Base-by-base conservation (phyloP, 1,140 invertebrate species). In the Octopus bimaculoides region DNA sequence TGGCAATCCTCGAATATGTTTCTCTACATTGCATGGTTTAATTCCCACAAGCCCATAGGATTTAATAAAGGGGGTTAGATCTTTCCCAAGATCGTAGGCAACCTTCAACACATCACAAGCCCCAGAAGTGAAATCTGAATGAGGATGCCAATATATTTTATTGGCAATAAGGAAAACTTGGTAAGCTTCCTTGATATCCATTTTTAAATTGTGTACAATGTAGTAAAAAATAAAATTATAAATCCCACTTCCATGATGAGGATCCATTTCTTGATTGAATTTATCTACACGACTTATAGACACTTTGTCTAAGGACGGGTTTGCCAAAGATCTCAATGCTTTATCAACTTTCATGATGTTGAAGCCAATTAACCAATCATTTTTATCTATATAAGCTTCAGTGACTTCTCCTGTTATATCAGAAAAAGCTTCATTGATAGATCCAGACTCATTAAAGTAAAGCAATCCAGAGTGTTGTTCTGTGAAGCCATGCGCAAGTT, bases 341-440 rank as follows among this genome's bases (percentile, higher is more conserved):
- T n/a, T 3, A 1, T 14, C 3, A 12, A 20, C 74, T 75, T 84
- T 85, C 53, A 76, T 78, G 12, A 84, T 76, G 12, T 79, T 71
- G 14, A 77, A 26, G 4, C 83, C 83, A 9, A 82, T 61, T 12
- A 79, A 8, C 79, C 80, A 82, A 26, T 84, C 84, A 6, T 74
- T 71, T 66, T 66, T n/a, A 14, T n/a, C 12, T 12, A 80, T 55
- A 75, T 78, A 86, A 7, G 69, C 54, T 75, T 86, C 83, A 9
- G 78, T 53, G 5, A 79, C 79, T 76, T 86, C 84, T 52, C 85
- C 85, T 20, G 78, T 77, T 2, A 86, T 82, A 69, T 86, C 85
- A 17, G 85, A 85, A 73, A 83, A 86, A 4, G 85, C 81, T 80
- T 86, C 85, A 69, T 83, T 81, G 6, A 86, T 81, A 12, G 66